These are phyloP conservation scores for Alfaro cultratus DNA, from an alignment of 2,797 vertebrate genomes.

Conservation along the genomic window DNA sequence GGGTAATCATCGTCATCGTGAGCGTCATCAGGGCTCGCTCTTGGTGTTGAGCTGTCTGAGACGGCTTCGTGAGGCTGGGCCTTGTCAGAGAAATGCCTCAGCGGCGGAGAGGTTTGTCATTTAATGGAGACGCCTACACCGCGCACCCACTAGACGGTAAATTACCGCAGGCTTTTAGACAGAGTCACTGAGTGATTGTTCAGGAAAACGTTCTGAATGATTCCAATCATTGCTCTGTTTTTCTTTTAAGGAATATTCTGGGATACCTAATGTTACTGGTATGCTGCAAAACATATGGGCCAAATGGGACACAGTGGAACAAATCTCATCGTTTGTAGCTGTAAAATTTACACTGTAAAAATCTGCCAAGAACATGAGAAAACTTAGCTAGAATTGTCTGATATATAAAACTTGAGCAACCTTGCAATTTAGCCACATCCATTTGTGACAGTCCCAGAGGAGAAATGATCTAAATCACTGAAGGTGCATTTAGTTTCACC, in stretches of 20 bases:
- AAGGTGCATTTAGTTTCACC: not conserved
- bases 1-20: not conserved
- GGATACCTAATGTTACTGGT: not conserved
- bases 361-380: not conserved
- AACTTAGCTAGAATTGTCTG: too few species aligned
- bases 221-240: not conserved
- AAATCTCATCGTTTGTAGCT: not conserved
- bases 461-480: not conserved
- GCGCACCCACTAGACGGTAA: conserved; percentile 8
- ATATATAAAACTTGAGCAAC: not conserved
- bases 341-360: not conserved
- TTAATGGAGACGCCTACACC: conserved; percentile 19
- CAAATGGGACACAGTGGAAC: not conserved
- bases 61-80: conserved; percentile 7
- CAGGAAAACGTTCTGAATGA: not conserved
- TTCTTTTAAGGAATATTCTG: not conserved
- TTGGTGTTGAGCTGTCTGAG: conserved; percentile 1
- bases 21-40: not conserved
- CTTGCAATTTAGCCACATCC: not conserved
- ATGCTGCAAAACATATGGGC: not conserved
- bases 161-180: conserved; percentile 19
- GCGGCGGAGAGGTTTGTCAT: conserved; percentile 11
- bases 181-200: not conserved
- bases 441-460: not conserved
- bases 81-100: conserved; percentile 21